Evolutionary conservation across 2,888 invertebrate genomes (phyloP).

Genomic region (Nemotelus pantherinus): DNA sequence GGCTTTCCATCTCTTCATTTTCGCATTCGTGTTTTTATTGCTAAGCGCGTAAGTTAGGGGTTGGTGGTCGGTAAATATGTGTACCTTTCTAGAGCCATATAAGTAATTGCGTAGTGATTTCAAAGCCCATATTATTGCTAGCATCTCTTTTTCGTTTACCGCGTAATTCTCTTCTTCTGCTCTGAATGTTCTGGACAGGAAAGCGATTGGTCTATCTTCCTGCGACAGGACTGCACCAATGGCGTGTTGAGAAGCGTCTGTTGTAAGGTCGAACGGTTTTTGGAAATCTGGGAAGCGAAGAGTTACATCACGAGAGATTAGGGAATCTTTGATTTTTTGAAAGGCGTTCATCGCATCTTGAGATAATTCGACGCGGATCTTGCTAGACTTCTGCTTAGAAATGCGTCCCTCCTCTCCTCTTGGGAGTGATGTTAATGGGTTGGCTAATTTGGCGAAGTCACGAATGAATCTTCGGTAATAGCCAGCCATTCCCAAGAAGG

Average conservation of each 20-base stretch:
- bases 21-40: constrained; percentile 1
- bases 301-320: no score
- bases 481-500: constrained; percentile 10
- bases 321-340: background rate
- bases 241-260: background rate
- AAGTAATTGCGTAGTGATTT: background rate
- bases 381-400: background rate
- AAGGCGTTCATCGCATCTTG: background rate
- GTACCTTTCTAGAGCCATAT: constrained; percentile 3
- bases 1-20: background rate
- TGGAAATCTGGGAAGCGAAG: no score
- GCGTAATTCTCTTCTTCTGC: background rate
- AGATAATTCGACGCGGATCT: background rate
- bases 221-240: background rate
- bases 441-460: background rate
- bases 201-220: background rate
- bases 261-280: no score
- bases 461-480: background rate
- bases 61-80: constrained; percentile 6
- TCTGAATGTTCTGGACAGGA: background rate
- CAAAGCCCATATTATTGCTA: background rate
- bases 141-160: constrained; percentile 11
- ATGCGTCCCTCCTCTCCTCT: constrained; percentile 16
- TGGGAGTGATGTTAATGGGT: constrained; percentile 3
- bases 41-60: constrained; percentile 1